These are phyloP conservation scores for Astyanax mexicanus DNA, from an alignment of 2,797 vertebrate genomes.

Conservation along the genomic window DNA sequence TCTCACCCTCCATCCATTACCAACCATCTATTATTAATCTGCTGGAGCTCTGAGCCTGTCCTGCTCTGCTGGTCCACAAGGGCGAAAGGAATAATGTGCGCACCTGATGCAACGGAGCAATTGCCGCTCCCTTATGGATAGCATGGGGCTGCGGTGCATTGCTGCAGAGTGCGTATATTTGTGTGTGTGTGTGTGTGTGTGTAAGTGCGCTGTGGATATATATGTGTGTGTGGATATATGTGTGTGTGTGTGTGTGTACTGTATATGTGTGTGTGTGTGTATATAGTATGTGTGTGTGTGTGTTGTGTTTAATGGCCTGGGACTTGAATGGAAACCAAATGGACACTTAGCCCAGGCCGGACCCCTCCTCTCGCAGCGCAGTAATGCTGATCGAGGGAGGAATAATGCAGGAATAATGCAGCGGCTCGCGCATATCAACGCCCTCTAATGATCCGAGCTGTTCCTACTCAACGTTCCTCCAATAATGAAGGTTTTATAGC, in stretches of 20 bases:
- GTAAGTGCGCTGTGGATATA: too few relatives aligned
- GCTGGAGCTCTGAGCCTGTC: slow-evolving; percentile 10
- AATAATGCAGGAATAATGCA: slow-evolving; percentile 23
- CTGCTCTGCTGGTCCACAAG: slow-evolving; percentile 17
- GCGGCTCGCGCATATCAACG: slow-evolving; percentile 36
- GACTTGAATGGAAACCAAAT: slow-evolving; percentile 34
- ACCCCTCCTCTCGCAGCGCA: slow-evolving; percentile 10
- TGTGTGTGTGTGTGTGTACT: slow-evolving; percentile 12
- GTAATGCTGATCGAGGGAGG: slow-evolving; percentile 35
- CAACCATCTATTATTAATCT: slow-evolving; percentile 45
- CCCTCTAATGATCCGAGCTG: slow-evolving; percentile 24
- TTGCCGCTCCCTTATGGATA: neutral
- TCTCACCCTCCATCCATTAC: slow-evolving; percentile 21
- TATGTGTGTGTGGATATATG: too few relatives aligned
- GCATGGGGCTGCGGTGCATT: neutral
- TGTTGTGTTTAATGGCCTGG: slow-evolving; percentile 43
- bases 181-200: slow-evolving; percentile 17
- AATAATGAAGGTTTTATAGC: neutral
- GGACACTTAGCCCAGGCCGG: slow-evolving; percentile 11
- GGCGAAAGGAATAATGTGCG: neutral
- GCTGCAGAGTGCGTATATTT: slow-evolving; percentile 13
- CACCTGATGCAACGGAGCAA: neutral
- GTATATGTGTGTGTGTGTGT: too few relatives aligned
- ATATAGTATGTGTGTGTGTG: slow-evolving; percentile 22
- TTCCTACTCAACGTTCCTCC: slow-evolving; percentile 5